A percentile compares a stretch with the other conserved stretches of the same genome.
These are phyloP conservation scores for Pissodes strobi DNA, from an alignment of 1,140 invertebrate species.

Conservation along the genomic window DNA sequence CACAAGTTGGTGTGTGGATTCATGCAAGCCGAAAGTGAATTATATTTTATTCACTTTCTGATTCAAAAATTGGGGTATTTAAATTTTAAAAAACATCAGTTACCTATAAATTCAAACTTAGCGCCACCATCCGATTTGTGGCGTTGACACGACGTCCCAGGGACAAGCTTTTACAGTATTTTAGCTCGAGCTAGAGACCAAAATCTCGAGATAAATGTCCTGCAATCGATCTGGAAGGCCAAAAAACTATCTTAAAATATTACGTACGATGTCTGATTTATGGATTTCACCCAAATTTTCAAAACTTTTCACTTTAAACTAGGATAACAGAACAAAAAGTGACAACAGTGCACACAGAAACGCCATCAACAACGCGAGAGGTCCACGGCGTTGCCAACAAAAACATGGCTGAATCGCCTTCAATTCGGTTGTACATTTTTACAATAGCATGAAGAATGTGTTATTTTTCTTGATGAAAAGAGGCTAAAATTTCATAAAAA, in stretches of 20 bases:
- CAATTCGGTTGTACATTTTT: neutral
- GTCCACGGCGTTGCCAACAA: constrained; percentile 27
- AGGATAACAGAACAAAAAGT: constrained; percentile 46
- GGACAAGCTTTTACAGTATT: constrained; percentile 43
- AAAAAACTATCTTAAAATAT: constrained; percentile 21
- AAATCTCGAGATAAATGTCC: constrained; percentile 14
- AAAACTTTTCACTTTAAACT: constrained; percentile 29
- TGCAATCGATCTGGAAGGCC: neutral
- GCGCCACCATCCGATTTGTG: constrained; percentile 39
- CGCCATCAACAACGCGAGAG: constrained; percentile 35
- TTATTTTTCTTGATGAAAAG: neutral
- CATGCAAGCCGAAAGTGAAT: too few relatives aligned
- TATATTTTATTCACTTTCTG: too few relatives aligned
- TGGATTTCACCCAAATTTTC: constrained; percentile 9
- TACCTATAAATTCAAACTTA: constrained; percentile 39
- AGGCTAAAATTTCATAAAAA: too few relatives aligned
- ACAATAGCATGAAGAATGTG: neutral
- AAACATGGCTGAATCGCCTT: constrained; percentile 13
- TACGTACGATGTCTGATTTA: neutral
- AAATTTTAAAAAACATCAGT: too few relatives aligned
- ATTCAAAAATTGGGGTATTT: too few relatives aligned
- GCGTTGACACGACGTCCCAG: constrained; percentile 54
- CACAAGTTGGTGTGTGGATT: too few relatives aligned
- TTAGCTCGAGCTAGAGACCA: constrained; percentile 27
- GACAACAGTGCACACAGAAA: constrained; percentile 50